Percentiles rank a stretch among this genome's conserved stretches.
Evolutionary conservation across 2,797 vertebrate genomes (phyloP).

Genomic region (Tangara arthus): DNA sequence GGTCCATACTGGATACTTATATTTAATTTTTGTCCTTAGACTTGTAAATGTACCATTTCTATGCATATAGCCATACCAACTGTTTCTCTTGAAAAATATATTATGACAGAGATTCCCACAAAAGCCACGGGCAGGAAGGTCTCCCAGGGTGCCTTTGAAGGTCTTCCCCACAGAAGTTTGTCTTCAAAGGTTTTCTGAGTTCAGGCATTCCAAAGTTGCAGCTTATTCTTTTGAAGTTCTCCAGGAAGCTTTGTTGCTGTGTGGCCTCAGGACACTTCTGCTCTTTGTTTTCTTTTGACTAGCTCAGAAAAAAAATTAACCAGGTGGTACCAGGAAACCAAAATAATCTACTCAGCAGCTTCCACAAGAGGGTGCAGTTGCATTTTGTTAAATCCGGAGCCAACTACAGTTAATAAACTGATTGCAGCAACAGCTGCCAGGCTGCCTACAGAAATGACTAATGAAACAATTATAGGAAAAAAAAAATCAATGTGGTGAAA

Average conservation of each 20-base stretch:
- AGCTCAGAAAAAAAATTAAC: not conserved
- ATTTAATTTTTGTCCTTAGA: not conserved
- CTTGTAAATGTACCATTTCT: not conserved
- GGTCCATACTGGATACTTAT: not conserved
- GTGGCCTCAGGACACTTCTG: constrained; percentile 19
- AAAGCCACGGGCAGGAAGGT: not conserved
- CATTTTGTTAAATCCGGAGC: not conserved
- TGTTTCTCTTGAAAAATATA: not conserved
- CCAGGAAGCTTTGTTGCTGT: constrained; percentile 2
- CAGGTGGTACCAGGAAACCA: not conserved
- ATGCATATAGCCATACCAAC: not conserved
- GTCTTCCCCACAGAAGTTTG: not conserved
- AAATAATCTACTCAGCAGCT: not conserved
- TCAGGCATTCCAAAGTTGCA: not conserved
- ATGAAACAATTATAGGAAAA: not conserved
- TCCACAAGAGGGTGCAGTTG: constrained; percentile 67
- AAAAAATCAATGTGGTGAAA: not conserved
- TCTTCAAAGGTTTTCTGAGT: not conserved
- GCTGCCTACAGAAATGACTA: constrained; percentile 24
- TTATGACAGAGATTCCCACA: not conserved
- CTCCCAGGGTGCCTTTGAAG: constrained; percentile 19
- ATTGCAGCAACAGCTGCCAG: not conserved
- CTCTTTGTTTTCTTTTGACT: constrained; percentile 17
- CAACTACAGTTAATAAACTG: not conserved
- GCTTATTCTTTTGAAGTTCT: not conserved